Percentiles rank a stretch among this genome's conserved stretches.
These are phyloP conservation scores for Platycercus adscitus DNA, from an alignment of 2,113 vertebrate genomes.

Conservation along the genomic window DNA sequence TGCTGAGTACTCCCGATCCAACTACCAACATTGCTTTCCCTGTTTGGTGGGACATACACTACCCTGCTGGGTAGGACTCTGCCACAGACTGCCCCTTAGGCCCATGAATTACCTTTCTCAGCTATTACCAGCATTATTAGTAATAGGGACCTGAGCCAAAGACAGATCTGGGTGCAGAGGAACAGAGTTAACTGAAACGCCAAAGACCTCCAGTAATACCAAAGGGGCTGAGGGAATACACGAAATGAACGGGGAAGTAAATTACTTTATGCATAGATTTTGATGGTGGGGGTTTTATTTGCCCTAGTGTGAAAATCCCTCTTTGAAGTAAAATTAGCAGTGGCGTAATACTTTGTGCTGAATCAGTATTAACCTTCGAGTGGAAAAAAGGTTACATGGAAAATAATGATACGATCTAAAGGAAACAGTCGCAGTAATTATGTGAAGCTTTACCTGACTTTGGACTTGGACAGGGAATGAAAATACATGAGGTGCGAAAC, in stretches of 20 bases:
- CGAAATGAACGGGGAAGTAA: slow-evolving; percentile 2
- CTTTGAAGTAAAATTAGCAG: slow-evolving; percentile 29
- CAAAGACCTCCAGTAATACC: not conserved
- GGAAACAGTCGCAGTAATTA: slow-evolving; percentile 8
- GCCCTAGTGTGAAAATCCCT: not conserved
- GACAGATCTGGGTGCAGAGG: not conserved
- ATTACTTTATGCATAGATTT: not conserved
- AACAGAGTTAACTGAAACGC: not conserved
- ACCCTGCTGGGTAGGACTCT: not conserved
- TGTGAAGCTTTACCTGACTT: not conserved
- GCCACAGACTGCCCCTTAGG: not conserved
- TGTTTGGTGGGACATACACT: not conserved
- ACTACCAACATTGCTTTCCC: not conserved
- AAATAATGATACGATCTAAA: not conserved
- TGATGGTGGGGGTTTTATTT: not conserved
- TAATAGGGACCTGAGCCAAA: not conserved
- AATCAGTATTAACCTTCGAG: not conserved
- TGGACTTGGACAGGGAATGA: not conserved
- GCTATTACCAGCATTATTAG: not conserved
- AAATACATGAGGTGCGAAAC: not conserved
- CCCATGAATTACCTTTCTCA: not conserved
- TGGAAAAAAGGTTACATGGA: not conserved
- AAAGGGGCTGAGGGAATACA: not conserved
- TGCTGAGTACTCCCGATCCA: not conserved
- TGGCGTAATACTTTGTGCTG: not conserved